These are phyloP conservation scores for Gymnosoma rotundatum DNA, from an alignment of 2,888 invertebrate species.

Conservation along the genomic window DNA sequence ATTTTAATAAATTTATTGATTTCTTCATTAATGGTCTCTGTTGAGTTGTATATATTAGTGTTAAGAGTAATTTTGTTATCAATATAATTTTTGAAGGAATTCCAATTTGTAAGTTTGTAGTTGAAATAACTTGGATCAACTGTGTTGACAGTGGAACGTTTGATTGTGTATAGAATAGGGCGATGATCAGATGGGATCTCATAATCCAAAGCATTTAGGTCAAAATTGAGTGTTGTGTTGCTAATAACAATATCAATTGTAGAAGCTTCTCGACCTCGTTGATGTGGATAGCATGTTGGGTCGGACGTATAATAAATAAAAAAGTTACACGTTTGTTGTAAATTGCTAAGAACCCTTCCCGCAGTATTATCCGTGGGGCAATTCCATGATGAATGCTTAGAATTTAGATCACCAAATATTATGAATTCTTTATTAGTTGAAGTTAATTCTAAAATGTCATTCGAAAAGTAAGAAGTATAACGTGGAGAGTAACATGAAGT, in stretches of 20 bases:
- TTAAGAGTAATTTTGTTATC: constrained; percentile 13
- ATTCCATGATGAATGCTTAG: constrained; percentile 9
- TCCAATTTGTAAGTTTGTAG: not conserved
- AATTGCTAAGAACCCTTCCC: not conserved
- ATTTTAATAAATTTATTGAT: constrained; percentile 17
- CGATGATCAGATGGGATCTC: constrained; percentile 27
- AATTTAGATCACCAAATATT: constrained; percentile 6
- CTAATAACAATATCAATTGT: constrained; percentile 34
- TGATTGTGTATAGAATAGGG: constrained; percentile 19
- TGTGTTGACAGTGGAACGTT: not conserved
- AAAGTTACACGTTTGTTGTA: constrained; percentile 18
- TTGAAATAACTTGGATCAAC: constrained; percentile 5
- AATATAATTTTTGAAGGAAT: not conserved
- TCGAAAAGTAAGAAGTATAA: constrained; percentile 3
- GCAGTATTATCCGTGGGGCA: not conserved
- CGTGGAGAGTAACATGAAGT: not conserved
- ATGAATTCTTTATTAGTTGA: constrained; percentile 2
- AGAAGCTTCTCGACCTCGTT: not conserved
- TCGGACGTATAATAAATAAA: constrained; percentile 4
- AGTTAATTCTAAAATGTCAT: constrained; percentile 7
- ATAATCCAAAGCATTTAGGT: not conserved
- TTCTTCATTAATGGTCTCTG: not conserved
- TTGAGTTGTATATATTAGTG: not conserved
- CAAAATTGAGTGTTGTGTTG: not conserved
- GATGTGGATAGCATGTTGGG: constrained; percentile 30